Conservation (phyloP, 2,797 vertebrate species). For the Clamator glandarius region DNA sequence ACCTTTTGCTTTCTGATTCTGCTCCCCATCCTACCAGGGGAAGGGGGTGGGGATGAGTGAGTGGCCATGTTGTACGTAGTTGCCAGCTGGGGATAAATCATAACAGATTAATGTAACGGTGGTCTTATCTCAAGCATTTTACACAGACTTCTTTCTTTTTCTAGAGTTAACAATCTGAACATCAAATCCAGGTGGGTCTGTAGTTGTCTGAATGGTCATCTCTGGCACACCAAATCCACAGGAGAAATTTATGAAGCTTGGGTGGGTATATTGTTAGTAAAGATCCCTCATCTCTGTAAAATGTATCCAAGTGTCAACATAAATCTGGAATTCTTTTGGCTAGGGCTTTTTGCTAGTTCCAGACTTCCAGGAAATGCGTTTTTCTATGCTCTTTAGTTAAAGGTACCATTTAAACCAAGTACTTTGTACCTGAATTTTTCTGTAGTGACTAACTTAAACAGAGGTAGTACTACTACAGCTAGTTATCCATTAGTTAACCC, state of each 20-base stretch:
- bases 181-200: background rate
- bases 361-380: background rate
- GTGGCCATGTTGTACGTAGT: too few relatives aligned
- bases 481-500: slow-evolving; percentile 7
- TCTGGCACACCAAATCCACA: background rate
- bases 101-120: background rate
- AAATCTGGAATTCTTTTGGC: background rate
- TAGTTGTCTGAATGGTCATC: background rate
- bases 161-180: background rate
- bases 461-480: background rate
- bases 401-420: background rate
- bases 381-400: background rate
- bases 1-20: too few relatives aligned
- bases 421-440: slow-evolving; percentile 19
- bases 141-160: background rate
- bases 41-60: too few relatives aligned
- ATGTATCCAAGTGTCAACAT: background rate
- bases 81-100: too few relatives aligned
- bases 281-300: background rate
- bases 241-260: background rate
- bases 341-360: background rate
- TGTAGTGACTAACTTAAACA: slow-evolving; percentile 21
- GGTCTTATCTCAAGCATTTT: background rate
- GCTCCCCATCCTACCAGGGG: too few relatives aligned
- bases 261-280: background rate